phyloP scores from a whole-genome alignment of 2,113 vertebrate genomes.

The Carettochelys insculpta region DNA sequence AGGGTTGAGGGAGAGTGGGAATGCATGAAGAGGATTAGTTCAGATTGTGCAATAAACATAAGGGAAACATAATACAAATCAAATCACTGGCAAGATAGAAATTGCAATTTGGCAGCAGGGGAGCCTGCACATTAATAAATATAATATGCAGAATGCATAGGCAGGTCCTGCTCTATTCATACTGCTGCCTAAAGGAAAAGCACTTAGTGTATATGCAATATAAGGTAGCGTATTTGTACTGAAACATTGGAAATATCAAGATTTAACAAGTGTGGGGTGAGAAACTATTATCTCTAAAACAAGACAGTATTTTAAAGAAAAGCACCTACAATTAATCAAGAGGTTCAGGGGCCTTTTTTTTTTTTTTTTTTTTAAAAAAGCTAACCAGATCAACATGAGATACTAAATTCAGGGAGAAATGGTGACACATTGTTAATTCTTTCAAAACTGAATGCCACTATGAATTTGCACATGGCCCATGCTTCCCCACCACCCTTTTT shows the following conservation, averaged over 20 bases:
- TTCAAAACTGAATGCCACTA: not conserved
- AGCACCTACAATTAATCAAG: not conserved
- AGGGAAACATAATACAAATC: not conserved
- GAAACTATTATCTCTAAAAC: not conserved
- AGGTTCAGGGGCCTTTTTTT: too few species aligned
- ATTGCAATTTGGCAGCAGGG: not conserved
- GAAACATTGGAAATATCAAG: not conserved
- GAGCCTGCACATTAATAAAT: not conserved
- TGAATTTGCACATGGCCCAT: not conserved
- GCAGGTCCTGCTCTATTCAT: not conserved
- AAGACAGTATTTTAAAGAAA: not conserved
- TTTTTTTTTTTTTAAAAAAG: too few species aligned
- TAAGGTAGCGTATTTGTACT: not conserved
- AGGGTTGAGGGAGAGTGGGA: not conserved
- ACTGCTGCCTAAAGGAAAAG: not conserved
- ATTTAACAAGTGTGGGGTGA: not conserved
- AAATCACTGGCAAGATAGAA: not conserved
- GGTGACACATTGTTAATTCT: not conserved
- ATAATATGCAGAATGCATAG: not conserved
- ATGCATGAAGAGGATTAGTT: not conserved
- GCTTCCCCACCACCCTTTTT: slow-evolving; percentile 6
- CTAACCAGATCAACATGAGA: not conserved
- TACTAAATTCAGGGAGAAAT: not conserved
- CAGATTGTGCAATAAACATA: not conserved
- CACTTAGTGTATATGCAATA: not conserved